These are phyloP conservation scores for Diorhabda carinulata DNA, from an alignment of 1,140 invertebrate species.

Conservation along the genomic window DNA sequence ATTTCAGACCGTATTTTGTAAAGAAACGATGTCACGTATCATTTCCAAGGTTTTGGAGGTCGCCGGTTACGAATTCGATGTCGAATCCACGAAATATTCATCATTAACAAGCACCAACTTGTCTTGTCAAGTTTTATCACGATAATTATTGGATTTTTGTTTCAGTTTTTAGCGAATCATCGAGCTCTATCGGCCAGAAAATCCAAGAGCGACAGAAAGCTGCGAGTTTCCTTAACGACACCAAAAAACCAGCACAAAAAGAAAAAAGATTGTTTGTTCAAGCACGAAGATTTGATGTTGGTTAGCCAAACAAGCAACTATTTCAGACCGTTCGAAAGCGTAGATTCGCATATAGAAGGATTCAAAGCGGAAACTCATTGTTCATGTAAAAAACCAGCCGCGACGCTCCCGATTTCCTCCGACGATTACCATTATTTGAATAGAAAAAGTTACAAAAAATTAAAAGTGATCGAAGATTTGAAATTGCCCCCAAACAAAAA, in stretches of 20 bases:
- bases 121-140: too few species aligned
- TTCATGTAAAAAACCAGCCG: conserved; percentile 32
- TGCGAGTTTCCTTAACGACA: conserved; percentile 1
- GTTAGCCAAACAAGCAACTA: conserved; percentile 32
- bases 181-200: conserved; percentile 26
- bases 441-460: conserved; percentile 12
- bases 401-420: conserved; percentile 39
- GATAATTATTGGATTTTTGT: neutral
- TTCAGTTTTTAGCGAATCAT: conserved; percentile 9
- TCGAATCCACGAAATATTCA: too few species aligned
- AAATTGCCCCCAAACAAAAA: conserved; percentile 32
- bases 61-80: too few species aligned
- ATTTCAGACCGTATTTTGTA: too few species aligned
- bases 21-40: too few species aligned
- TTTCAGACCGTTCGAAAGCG: conserved; percentile 41
- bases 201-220: conserved; percentile 23
- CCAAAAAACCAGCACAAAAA: conserved; percentile 38
- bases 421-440: conserved; percentile 30
- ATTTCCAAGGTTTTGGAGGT: too few species aligned
- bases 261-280: conserved; percentile 34
- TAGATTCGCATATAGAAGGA: conserved; percentile 42
- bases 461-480: conserved; percentile 17
- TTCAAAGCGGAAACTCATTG: conserved; percentile 29
- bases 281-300: conserved; percentile 21
- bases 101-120: too few species aligned